Base-by-base conservation (phyloP, 2,888 invertebrate species). In the Xestobium rufovillosum region DNA sequence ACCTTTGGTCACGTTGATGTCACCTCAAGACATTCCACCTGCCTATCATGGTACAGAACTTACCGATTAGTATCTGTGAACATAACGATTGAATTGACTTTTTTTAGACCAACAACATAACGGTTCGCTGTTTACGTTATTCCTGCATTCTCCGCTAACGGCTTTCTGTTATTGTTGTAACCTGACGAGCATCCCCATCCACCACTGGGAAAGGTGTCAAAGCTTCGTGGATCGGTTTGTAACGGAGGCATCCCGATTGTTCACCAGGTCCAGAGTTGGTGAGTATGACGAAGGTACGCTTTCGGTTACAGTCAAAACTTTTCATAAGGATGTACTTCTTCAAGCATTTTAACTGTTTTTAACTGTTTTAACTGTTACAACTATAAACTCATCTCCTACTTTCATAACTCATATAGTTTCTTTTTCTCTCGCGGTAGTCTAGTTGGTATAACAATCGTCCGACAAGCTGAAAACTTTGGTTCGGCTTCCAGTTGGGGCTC, bases 61-160 rank as follows among this genome's bases (percentile, higher is more conserved):
- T n/a, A n/a, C n/a, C n/a, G n/a, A n/a, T n/a, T n/a, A n/a, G n/a
- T n/a, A n/a, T n/a, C 12, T 13, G 12, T 6, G 13, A 19, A 19
- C 23, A 8, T 19, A 19, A n/a, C 23, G 6, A n/a, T 19, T n/a
- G 23, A 19, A 8, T 36, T 38, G 32, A 29, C 43, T 39, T 34
- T 33, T 56, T 70, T 61, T 73, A 73, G 88, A 86, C 67, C 78
- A 82, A 53, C 82, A 82, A 57, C 81, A 81, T 72, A 83, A 89
- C 57, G 96, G 95, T 42, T 91, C 86, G 57, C 71, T 96, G 50
- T 92, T 96, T 69, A 95, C 95, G 14, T 72, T 95, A 61, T 96
- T 96, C 73, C 80, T 96, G 52, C 92, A 95, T 69, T 86, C 88
- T 57, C 95, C 96, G 28, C 72, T 95, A 59, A 85, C 88, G 56